Evolutionary conservation across 2,888 invertebrate genomes (phyloP).

Genomic region (Phrixothrix hirtus): DNA sequence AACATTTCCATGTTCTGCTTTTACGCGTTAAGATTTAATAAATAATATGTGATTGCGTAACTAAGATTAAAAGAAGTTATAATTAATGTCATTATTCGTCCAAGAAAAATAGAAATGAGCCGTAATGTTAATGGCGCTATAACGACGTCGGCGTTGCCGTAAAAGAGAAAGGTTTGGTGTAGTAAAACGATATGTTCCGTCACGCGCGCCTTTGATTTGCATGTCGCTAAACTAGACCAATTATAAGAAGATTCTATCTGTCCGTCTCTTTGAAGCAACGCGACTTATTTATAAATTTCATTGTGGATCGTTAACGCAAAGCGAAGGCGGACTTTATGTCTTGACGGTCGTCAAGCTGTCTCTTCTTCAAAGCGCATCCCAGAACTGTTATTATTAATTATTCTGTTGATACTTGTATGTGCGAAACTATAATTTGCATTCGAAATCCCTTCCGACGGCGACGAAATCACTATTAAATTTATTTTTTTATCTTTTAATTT

Average conservation of each 20-base stretch:
- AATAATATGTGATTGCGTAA: too few relatives aligned
- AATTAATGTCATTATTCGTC: constrained; percentile 25
- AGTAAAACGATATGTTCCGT: constrained; percentile 55
- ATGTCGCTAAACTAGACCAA: constrained; percentile 55
- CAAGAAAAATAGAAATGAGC: constrained; percentile 28
- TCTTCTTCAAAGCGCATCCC: constrained; percentile 38
- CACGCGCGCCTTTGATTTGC: constrained; percentile 55
- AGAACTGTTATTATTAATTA: constrained; percentile 29
- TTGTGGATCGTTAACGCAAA: constrained; percentile 51
- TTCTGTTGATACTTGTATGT: constrained; percentile 15
- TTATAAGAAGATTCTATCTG: constrained; percentile 50
- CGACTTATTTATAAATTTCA: constrained; percentile 51
- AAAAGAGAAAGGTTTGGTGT: constrained; percentile 25
- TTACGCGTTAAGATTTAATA: too few relatives aligned
- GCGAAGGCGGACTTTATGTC: constrained; percentile 39
- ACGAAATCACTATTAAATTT: too few relatives aligned
- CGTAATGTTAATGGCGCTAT: constrained; percentile 21
- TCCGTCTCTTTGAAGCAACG: constrained; percentile 48
- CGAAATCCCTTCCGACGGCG: too few relatives aligned
- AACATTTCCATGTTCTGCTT: too few relatives aligned
- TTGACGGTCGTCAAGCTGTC: constrained; percentile 30
- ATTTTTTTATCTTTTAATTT: too few relatives aligned
- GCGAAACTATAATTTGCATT: constrained; percentile 6
- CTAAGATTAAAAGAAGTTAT: constrained; percentile 5
- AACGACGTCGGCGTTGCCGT: constrained; percentile 22